Evolutionary conservation across 2,113 vertebrate species (phyloP).

Genomic region (Lophotis ruficrista): DNA sequence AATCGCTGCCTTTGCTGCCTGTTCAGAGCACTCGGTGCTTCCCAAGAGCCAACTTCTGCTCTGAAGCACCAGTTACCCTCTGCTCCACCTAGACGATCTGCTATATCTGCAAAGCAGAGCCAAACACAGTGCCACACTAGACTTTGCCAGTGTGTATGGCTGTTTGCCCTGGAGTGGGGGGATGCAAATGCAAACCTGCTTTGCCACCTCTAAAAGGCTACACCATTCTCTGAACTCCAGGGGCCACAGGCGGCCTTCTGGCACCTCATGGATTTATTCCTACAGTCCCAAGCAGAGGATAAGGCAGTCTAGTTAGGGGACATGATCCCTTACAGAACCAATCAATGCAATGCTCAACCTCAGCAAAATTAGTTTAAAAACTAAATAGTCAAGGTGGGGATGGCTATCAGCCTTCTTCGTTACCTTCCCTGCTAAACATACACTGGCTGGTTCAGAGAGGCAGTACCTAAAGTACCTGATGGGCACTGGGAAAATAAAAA

Average conservation of each 20-base stretch:
- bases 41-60: background rate
- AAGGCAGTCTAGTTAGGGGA: background rate
- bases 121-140: background rate
- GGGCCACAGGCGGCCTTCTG: background rate
- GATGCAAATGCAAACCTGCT: background rate
- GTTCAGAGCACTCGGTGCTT: rapidly evolving
- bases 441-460: background rate
- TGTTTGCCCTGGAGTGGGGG: background rate
- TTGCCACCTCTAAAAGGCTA: background rate
- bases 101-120: background rate
- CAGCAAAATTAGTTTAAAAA: background rate
- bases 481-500: background rate
- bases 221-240: no score
- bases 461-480: background rate
- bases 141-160: rapidly evolving
- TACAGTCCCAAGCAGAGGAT: background rate
- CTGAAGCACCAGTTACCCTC: background rate
- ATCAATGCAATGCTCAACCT: background rate
- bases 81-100: background rate
- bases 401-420: background rate
- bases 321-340: background rate
- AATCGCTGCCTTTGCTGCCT: background rate
- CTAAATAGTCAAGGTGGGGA: background rate
- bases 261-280: background rate
- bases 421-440: background rate